Base-by-base conservation (phyloP, 2,113 vertebrate species). In the Vidua macroura region DNA sequence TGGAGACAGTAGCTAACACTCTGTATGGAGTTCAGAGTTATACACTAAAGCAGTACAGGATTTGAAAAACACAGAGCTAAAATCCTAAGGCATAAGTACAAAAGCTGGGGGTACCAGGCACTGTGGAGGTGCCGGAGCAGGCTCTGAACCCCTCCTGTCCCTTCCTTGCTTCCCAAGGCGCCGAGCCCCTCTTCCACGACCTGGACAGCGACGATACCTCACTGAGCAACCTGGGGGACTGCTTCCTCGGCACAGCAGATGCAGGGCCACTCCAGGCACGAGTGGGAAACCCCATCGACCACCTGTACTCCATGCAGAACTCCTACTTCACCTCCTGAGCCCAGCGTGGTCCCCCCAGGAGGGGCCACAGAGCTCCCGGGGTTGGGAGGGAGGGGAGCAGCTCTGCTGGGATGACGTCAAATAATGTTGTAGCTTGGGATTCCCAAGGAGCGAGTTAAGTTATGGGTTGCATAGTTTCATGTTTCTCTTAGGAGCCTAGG, bases 271-370 rank as follows among this genome's bases (percentile, higher is more conserved):
- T 98, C 80, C 98, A 98, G 94, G 92, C 98, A 21, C 95, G 98
- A 82, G 97, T 98, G 88, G 98, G 99, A 81, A 99, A 99, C 84
- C 99, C 99, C 46, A 99, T 99, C 10, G 99, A 99, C 95, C 98
- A 98, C 79, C 98, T 99, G 80, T 99, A 99, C 97, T 99, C 99
- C 93, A 99, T 99, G 99, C 99, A 99, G 97, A 99, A 98, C 97
- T 99, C 99, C 22, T 99, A 99, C 97, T 99, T 99, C 93, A 98
- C 99, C 78, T 99, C 99, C 88, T 99, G 98, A 99, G 96, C 39
- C 0, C 21, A 25, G 83, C n/a, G 1, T 66, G 80, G 73, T 91
- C 66, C 87, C 75, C 66, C 41, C 37, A 6, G 41, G 41, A 93
- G 80, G 68, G 89, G 53, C 72, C 33, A 37, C 75, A 6, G 90